Percentiles rank a stretch among this genome's conserved stretches.
phyloP scores from a whole-genome alignment of 2,888 invertebrate genomes.

The Ernsta delagoae region DNA sequence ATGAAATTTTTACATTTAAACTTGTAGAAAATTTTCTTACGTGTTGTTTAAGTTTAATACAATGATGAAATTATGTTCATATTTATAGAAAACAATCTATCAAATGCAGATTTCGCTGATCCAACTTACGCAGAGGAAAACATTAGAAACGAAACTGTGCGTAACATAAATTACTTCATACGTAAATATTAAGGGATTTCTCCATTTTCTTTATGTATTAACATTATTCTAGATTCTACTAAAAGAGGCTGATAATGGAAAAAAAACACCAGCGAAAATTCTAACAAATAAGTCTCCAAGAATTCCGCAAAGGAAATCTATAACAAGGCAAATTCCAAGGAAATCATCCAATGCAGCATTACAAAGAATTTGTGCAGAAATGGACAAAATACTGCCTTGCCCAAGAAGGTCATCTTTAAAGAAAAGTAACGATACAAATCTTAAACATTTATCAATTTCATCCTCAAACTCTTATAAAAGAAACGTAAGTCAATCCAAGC shows the following conservation, averaged over 20 bases:
- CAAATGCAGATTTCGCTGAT: neutral
- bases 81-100: neutral
- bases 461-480: neutral
- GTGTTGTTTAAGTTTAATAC: too few species aligned
- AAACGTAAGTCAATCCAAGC: neutral
- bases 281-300: neutral
- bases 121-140: neutral
- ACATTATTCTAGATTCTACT: neutral
- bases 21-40: too few species aligned
- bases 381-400: conserved; percentile 13
- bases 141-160: neutral
- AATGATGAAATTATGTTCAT: neutral
- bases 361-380: conserved; percentile 16
- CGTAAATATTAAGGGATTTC: neutral
- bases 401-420: conserved; percentile 16
- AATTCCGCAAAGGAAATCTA: conserved; percentile 3
- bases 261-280: neutral
- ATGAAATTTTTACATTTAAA: neutral
- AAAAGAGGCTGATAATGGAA: neutral
- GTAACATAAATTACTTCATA: neutral
- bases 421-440: conserved; percentile 6
- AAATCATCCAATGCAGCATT: neutral
- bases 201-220: neutral
- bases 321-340: conserved; percentile 20
- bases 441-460: conserved; percentile 5